These are phyloP conservation scores for Protonemura montana DNA, from an alignment of 2,888 invertebrate genomes.

Conservation along the genomic window DNA sequence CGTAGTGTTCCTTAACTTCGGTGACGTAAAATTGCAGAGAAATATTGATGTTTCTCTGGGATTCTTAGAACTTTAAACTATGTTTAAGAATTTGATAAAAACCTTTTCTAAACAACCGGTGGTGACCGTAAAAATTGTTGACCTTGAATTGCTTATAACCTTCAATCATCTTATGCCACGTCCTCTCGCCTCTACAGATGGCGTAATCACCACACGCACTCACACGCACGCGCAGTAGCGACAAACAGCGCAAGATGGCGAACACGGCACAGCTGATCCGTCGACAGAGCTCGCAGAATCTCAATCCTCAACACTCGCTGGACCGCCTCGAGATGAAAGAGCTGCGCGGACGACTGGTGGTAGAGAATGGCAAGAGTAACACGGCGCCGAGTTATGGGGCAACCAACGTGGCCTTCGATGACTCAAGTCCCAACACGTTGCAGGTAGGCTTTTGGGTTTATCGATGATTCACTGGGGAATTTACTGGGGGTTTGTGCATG, in stretches of 20 bases:
- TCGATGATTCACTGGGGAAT: too few species aligned
- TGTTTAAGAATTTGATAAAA: too few species aligned
- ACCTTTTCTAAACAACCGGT: too few species aligned
- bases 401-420: conserved; percentile 83
- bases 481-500: too few species aligned
- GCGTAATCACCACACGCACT: background rate
- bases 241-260: conserved; percentile 69
- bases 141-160: too few species aligned
- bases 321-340: conserved; percentile 89
- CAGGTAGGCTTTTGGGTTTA: conserved; percentile 48
- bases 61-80: too few species aligned
- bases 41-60: too few species aligned
- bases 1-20: too few species aligned
- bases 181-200: background rate
- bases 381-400: conserved; percentile 74
- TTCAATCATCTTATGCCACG: too few species aligned
- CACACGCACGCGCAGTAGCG: background rate
- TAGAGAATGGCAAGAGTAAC: conserved; percentile 69
- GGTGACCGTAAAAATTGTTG: too few species aligned
- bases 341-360: conserved; percentile 79
- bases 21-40: too few species aligned
- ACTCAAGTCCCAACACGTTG: conserved; percentile 64
- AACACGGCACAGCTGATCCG: conserved; percentile 89
- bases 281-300: conserved; percentile 86
- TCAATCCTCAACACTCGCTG: conserved; percentile 80